Percentiles rank a stretch among this genome's conserved stretches.
Evolutionary conservation across 2,888 invertebrate species (phyloP).

Genomic region (Strigamia crassipes): DNA sequence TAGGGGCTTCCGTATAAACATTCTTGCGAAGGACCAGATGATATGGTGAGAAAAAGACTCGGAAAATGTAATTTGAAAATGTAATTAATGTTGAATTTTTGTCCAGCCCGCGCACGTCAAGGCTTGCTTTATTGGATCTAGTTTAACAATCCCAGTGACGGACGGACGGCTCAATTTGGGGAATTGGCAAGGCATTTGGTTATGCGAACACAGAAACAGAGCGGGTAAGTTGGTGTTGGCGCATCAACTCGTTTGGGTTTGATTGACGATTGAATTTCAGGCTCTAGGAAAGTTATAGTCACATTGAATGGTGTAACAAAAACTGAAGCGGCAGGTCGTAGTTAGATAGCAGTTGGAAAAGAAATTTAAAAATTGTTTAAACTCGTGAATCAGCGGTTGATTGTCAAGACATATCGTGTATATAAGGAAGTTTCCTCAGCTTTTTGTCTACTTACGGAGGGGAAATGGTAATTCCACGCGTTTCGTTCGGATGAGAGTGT

Average conservation of each 20-base stretch:
- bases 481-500: not conserved
- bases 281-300: constrained; percentile 47
- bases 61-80: not conserved
- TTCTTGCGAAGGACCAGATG: constrained; percentile 97
- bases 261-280: constrained; percentile 32
- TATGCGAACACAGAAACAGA: constrained; percentile 96
- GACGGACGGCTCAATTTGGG: constrained; percentile 93
- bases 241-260: not conserved
- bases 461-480: not conserved
- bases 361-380: not conserved
- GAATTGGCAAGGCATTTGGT: constrained; percentile 94
- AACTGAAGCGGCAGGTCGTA: constrained; percentile 44
- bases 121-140: constrained; percentile 93
- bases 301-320: constrained; percentile 47
- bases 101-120: constrained; percentile 95
- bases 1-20: constrained; percentile 90
- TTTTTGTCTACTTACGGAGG: constrained; percentile 3
- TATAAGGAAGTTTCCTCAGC: constrained; percentile 33
- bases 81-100: not conserved
- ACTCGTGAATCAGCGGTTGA: not conserved
- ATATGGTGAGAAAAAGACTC: constrained; percentile 86
- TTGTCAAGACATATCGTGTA: constrained; percentile 47
- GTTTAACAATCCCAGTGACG: constrained; percentile 92
- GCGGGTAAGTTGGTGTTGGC: constrained; percentile 62
- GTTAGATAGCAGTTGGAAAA: constrained; percentile 23